phyloP scores from a whole-genome alignment of 2,888 invertebrate species.

The Acrobasis consociella region DNA sequence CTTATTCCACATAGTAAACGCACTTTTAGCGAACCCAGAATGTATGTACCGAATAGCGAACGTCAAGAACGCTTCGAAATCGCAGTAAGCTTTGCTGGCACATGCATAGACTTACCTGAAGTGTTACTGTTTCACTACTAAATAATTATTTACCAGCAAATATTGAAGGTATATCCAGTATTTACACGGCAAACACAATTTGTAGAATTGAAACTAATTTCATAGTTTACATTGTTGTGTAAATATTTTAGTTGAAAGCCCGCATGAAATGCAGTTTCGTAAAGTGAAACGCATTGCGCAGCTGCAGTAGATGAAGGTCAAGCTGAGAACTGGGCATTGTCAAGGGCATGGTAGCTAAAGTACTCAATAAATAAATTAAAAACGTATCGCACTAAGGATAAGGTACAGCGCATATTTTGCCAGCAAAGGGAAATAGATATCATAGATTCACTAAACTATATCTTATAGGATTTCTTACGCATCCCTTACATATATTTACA shows the following conservation, averaged over 20 bases:
- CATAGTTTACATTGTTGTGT: background rate
- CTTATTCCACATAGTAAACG: no score
- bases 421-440: no score
- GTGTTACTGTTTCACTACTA: background rate
- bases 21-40: no score
- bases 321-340: conserved; percentile 26
- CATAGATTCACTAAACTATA: no score
- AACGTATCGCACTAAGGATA: background rate
- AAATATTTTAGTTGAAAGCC: background rate
- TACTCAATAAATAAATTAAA: conserved; percentile 1
- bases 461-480: no score
- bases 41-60: background rate
- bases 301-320: conserved; percentile 32
- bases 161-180: background rate
- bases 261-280: conserved; percentile 4
- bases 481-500: background rate
- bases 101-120: background rate
- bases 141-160: background rate
- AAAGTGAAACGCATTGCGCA: conserved; percentile 32
- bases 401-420: no score
- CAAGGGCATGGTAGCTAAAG: conserved; percentile 27
- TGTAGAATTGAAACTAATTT: background rate
- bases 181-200: background rate
- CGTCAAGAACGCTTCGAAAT: background rate
- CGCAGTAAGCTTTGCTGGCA: background rate